Conservation (phyloP, 1,140 invertebrate species). For the Lineus longissimus region DNA sequence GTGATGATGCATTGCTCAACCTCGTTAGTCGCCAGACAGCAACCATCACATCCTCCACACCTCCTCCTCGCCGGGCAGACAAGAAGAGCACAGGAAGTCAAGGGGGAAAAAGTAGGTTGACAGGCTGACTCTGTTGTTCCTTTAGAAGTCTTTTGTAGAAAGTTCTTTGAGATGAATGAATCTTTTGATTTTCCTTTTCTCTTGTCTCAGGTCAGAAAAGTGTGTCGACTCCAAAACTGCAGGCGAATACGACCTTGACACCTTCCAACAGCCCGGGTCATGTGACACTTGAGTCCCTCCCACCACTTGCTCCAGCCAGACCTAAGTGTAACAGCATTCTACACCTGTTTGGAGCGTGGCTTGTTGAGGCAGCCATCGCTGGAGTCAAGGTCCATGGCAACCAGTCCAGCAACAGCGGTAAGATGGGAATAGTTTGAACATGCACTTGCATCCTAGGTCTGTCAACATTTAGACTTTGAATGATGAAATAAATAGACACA, state of each 20-base stretch:
- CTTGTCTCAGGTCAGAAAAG: no score
- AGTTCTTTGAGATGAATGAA: no score
- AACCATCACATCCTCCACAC: not conserved
- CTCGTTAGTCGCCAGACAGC: slow-evolving; percentile 16
- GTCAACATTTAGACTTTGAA: no score
- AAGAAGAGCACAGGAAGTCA: not conserved
- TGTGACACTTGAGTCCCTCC: slow-evolving; percentile 33
- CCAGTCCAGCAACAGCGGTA: slow-evolving; percentile 37
- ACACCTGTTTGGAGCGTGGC: slow-evolving; percentile 93
- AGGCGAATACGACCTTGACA: slow-evolving; percentile 4
- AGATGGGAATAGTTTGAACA: not conserved
- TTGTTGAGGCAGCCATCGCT: slow-evolving; percentile 91
- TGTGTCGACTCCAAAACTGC: no score
- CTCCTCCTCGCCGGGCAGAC: not conserved
- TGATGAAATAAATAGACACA: not conserved
- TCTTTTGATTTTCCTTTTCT: no score
- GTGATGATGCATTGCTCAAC: slow-evolving; percentile 23
- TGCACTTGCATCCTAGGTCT: not conserved
- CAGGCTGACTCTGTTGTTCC: no score
- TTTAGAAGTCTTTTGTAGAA: no score
- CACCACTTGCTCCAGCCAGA: slow-evolving; percentile 54
- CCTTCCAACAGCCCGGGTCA: slow-evolving; percentile 26
- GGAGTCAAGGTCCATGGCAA: slow-evolving; percentile 57
- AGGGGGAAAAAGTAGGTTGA: no score
- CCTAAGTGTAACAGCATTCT: slow-evolving; percentile 91